Evolutionary conservation across 2,797 vertebrate genomes (phyloP), one percentile per base, ranked within the genome.

Genomic region (Parambassis ranga): DNA sequence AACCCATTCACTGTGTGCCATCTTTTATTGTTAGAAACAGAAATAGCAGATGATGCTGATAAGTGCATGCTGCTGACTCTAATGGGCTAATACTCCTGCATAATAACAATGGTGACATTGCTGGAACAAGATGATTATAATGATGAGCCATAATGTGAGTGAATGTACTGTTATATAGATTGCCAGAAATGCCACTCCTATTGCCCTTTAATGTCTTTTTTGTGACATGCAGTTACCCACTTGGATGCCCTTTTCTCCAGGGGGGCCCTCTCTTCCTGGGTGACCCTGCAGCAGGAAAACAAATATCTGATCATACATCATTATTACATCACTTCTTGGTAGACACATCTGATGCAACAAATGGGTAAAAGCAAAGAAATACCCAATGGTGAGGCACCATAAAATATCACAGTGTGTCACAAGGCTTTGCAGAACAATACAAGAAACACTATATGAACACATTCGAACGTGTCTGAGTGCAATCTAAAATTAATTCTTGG

Each of bases 181-280:
- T 32, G 53, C 16, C 7, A 11, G 33, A 38, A 32, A 69, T 55
- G 49, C 13, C 15, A 36, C 11, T 59, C 20, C 44, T 31, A 43
- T 16, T 50, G 44, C 15, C 24, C 52, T 58, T 56, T 38, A 39
- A 62, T 28, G 59, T 72, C 41, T 63, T 55, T 4, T 23, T 61
- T 10, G 15, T 55, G 38, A 69, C 41, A 42, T 39, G 14, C 58
- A 49, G 67, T 52, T 58, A 92, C 94, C 85, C 84, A 98, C 96
- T 90, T 92, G 92, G 10, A 87, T 73, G 19, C 96, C 96, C 74
- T 98, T 98, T 59, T 98, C 96, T 65, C 96, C 96, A 0, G 93
- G 37, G 30, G 93, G 93, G 4, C 96, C 96, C 64, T 98, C 96
- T 79, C 93, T 93, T 69, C 96, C 96, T 10, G 95, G 95, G 76